Evolutionary conservation across 2,113 vertebrate genomes (phyloP), one percentile per base, ranked within the genome.

Genomic region (Terrapene triunguis): DNA sequence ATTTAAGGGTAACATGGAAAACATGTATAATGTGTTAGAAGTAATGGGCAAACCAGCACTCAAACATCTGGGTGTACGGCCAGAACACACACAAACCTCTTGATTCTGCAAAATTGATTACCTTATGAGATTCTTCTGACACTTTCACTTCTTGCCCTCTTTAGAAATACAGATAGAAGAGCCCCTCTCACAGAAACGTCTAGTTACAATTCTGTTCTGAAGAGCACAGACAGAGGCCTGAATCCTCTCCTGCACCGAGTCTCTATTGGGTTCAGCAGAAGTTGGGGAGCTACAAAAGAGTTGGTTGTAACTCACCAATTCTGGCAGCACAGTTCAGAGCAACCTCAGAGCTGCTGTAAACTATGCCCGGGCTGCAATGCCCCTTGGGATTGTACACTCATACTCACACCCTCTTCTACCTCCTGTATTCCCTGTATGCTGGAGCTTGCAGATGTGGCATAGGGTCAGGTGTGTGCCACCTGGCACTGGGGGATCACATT

Each of bases 151-250:
- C 47, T 87, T 94, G 76, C 42, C 9, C 7, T 96, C 48, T 91
- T 96, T 57, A 92, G 93, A 92, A 96, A 95, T 80, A 82, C 13
- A 93, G 24, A 29, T 91, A 48, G 38, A 78, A 47, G 3, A 29
- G 38, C 11, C 24, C 3, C 42, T 27, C 65, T 38, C 19, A 38
- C 42, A 78, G 74, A 78, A 47, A 42, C 11, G 1, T 16, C 24
- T 78, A 11, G 10, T 78, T 44, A 44, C 42, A 47, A 8, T 78
- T 78, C 74, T 78, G 42, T 50, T 74, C 88, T 93, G 86, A 87
- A 44, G 74, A 27, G 25, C 42, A 87, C 93, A 85, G 50, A 57
- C 80, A 88, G 87, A 2, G 0, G 0, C 6, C 29, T 92, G 17
- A 14, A 24, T 89, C 44, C 62, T 27, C 38, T 47, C 25, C 42